Percentiles rank a stretch among this genome's conserved stretches.
phyloP scores from a whole-genome alignment of 2,888 invertebrate genomes.

The Netelia fuscicornis region DNA sequence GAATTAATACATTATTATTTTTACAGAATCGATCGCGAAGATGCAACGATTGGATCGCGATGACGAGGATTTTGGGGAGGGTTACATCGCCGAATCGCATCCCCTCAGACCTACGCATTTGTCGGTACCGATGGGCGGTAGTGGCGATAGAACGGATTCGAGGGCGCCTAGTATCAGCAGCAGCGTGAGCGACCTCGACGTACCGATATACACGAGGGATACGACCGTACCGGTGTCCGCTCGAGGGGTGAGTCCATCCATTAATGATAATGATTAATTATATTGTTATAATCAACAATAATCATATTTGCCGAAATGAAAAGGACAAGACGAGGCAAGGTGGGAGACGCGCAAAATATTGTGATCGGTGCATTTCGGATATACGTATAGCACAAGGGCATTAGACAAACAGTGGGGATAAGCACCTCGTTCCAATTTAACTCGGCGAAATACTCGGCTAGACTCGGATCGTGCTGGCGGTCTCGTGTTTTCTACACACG shows the following conservation, averaged over 20 bases:
- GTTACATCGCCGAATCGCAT: conserved; percentile 86
- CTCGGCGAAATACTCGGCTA: conserved; percentile 19
- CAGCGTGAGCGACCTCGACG: conserved; percentile 86
- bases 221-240: conserved; percentile 81
- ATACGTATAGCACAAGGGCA: conserved; percentile 17
- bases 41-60: conserved; percentile 79
- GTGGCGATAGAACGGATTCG: conserved; percentile 79
- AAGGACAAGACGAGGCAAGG: background rate
- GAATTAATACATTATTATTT: background rate
- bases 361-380: conserved; percentile 4
- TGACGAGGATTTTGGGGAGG: conserved; percentile 85
- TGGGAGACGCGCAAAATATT: background rate
- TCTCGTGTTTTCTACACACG: conserved; percentile 37
- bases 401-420: conserved; percentile 23
- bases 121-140: conserved; percentile 83
- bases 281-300: background rate
- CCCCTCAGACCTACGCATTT: conserved; percentile 86
- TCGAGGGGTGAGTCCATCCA: conserved; percentile 75
- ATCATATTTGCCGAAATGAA: background rate
- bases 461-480: background rate
- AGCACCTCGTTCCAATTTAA: conserved; percentile 51
- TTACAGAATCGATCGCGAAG: conserved; percentile 24
- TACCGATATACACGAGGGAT: conserved; percentile 86
- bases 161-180: conserved; percentile 86
- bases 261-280: background rate